Conservation (phyloP, 2,797 vertebrate genomes). For the Propithecus deckenii region DNA sequence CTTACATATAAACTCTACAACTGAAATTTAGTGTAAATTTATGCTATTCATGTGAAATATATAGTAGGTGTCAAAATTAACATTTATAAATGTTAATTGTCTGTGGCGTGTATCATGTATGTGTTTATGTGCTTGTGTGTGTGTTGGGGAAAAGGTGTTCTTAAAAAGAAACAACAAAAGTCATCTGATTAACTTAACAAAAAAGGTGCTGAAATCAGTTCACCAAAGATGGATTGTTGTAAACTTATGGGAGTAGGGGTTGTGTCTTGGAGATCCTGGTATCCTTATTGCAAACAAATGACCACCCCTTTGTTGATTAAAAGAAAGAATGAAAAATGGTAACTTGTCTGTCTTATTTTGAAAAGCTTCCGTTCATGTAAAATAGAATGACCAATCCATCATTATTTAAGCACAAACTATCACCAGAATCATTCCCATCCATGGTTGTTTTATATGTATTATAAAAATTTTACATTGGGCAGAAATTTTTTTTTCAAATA, state of each 20-base stretch:
- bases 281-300: not conserved
- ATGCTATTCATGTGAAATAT: not conserved
- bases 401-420: not conserved
- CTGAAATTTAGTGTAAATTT: not conserved
- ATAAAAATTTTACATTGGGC: not conserved
- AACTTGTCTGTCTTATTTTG: too few relatives aligned
- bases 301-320: fast-evolving
- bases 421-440: not conserved
- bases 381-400: not conserved
- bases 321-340: not conserved
- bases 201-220: not conserved
- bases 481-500: not conserved
- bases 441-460: not conserved
- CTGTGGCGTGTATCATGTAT: fast-evolving
- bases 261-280: not conserved
- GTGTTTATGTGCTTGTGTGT: not conserved
- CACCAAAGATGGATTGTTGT: not conserved
- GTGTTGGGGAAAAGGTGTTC: not conserved
- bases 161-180: not conserved
- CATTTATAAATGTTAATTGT: not conserved
- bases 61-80: not conserved
- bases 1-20: not conserved
- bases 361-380: too few relatives aligned
- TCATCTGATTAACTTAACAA: not conserved
- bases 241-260: not conserved